Evolutionary conservation across 2,888 invertebrate genomes (phyloP).

Genomic region (Nymphalis urticae): DNA sequence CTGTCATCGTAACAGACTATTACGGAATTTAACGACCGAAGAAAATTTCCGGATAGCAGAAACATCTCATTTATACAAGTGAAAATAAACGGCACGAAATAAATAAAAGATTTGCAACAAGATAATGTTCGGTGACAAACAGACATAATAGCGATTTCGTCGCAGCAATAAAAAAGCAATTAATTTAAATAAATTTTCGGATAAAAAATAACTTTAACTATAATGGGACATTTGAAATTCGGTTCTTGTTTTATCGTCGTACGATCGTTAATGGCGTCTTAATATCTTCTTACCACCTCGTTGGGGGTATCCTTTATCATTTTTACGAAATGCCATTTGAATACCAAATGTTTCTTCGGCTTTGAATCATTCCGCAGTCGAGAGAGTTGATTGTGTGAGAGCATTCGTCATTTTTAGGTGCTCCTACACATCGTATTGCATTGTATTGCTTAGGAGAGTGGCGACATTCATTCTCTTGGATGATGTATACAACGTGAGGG

Average conservation of each 20-base stretch:
- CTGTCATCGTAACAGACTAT: constrained; percentile 25
- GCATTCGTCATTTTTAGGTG: not conserved
- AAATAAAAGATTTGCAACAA: constrained; percentile 12
- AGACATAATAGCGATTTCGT: constrained; percentile 50
- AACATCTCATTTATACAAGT: constrained; percentile 27
- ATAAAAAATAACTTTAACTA: constrained; percentile 55
- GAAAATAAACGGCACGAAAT: constrained; percentile 26
- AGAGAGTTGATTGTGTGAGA: not conserved
- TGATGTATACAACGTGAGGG: no score
- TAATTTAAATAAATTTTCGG: constrained; percentile 71
- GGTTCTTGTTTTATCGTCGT: constrained; percentile 61
- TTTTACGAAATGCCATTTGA: constrained; percentile 59
- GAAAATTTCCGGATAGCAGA: constrained; percentile 25
- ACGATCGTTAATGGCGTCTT: constrained; percentile 62
- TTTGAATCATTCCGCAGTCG: constrained; percentile 7
- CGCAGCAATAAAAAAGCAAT: constrained; percentile 67
- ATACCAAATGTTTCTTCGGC: constrained; percentile 49
- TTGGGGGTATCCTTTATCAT: constrained; percentile 52
- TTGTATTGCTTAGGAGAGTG: no score
- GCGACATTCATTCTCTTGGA: no score
- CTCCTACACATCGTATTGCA: not conserved
- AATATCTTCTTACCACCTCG: constrained; percentile 66
- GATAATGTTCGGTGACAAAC: constrained; percentile 33
- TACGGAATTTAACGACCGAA: constrained; percentile 28
- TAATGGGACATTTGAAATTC: constrained; percentile 67